These are phyloP conservation scores for Anhinga rufa DNA, from an alignment of 2,113 vertebrate genomes.

Conservation along the genomic window DNA sequence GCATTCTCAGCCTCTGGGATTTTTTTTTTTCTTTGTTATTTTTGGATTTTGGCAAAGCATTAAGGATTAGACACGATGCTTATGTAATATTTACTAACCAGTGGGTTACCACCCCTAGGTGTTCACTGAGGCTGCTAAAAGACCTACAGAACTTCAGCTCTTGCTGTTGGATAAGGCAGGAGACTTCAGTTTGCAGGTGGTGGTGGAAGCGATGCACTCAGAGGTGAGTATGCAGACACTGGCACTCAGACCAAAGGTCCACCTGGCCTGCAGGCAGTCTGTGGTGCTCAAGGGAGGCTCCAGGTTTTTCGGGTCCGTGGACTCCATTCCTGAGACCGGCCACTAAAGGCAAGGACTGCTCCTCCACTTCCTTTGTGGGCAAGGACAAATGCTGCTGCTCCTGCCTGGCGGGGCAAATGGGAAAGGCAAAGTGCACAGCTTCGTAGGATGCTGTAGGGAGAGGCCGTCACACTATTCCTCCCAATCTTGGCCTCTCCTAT, in stretches of 20 bases:
- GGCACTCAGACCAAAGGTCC: slow-evolving; percentile 8
- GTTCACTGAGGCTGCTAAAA: neutral
- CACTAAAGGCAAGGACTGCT: neutral
- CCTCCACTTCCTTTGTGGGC: slow-evolving; percentile 39
- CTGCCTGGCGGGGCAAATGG: slow-evolving; percentile 37
- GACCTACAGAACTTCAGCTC: neutral
- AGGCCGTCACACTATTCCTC: neutral
- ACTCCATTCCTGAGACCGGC: slow-evolving; percentile 24
- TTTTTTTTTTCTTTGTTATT: neutral
- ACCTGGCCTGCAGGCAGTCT: neutral
- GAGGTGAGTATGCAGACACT: neutral
- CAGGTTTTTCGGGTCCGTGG: neutral
- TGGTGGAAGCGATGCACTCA: neutral
- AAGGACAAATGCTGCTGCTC: slow-evolving; percentile 51
- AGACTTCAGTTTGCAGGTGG: neutral
- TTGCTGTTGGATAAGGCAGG: neutral
- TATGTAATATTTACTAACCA: neutral
- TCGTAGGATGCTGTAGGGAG: neutral
- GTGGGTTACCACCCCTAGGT: neutral
- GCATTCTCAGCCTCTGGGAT: neutral
- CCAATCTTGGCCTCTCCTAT: neutral
- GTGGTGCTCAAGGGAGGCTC: neutral
- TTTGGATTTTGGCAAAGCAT: neutral
- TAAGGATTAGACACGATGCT: neutral
- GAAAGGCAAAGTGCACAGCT: neutral